phyloP scores from a whole-genome alignment of 2,797 vertebrate species.

The Sebastes goodei region DNA sequence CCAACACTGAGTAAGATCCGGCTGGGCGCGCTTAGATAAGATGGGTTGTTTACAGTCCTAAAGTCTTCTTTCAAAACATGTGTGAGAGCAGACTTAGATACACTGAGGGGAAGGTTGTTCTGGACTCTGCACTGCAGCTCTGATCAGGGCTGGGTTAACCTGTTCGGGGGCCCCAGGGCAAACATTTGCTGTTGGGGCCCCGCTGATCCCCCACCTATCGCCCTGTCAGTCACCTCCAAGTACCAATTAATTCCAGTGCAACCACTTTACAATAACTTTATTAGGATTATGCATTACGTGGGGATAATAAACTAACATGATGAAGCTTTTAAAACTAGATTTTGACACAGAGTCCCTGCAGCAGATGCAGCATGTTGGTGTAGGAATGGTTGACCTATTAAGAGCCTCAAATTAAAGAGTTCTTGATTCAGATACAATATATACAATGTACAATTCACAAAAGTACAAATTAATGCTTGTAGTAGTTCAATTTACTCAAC shows the following conservation, averaged over 20 bases:
- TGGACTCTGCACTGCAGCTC: not conserved
- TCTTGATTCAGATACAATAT: not conserved
- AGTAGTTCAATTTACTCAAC: not conserved
- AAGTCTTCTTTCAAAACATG: not conserved
- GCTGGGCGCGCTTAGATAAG: constrained; percentile 22
- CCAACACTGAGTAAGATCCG: not conserved
- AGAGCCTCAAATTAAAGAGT: not conserved
- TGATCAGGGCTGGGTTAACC: not conserved
- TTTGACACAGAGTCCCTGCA: not conserved
- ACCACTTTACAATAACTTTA: not conserved
- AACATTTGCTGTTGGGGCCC: not conserved
- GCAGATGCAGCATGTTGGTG: not conserved
- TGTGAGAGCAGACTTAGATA: not conserved
- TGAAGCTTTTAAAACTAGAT: not conserved
- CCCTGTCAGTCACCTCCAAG: not conserved
- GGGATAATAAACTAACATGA: not conserved
- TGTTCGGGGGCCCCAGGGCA: not conserved
- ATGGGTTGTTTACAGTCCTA: not conserved
- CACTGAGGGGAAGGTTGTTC: not conserved
- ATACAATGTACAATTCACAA: not conserved
- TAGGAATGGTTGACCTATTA: not conserved
- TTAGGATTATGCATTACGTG: not conserved
- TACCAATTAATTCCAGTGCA: not conserved
- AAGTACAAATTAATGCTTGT: not conserved
- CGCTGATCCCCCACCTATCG: not conserved